These are phyloP conservation scores for Spatulosminthurus flaviceps DNA, from an alignment of 2,888 invertebrate genomes.

Conservation along the genomic window DNA sequence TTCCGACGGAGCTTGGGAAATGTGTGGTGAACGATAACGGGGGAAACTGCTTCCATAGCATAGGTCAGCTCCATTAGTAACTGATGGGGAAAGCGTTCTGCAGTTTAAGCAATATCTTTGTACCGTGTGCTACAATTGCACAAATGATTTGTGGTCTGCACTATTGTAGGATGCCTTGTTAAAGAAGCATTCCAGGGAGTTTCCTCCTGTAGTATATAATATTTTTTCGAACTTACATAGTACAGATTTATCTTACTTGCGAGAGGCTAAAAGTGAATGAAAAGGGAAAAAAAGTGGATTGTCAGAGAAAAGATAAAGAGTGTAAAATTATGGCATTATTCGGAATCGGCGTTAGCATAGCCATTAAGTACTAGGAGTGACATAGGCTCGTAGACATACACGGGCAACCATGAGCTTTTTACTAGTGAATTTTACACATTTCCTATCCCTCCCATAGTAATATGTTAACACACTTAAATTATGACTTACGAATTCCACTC, in stretches of 20 bases:
- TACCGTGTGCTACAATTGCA: background rate
- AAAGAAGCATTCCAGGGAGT: no score
- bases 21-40: background rate
- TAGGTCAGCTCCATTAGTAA: background rate
- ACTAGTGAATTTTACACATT: no score
- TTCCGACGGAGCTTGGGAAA: background rate
- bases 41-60: background rate
- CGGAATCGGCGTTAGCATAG: slow-evolving; percentile 3
- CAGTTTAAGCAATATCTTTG: background rate
- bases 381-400: background rate
- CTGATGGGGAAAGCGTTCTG: background rate
- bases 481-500: background rate
- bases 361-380: slow-evolving; percentile 5
- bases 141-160: slow-evolving; percentile 1
- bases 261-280: background rate
- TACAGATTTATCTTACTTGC: no score
- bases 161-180: background rate
- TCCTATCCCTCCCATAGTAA: background rate
- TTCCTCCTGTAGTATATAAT: no score
- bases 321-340: slow-evolving; percentile 1
- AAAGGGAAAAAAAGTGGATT: background rate
- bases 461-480: background rate
- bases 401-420: no score
- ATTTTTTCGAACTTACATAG: no score
- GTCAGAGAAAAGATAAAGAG: background rate